Evolutionary conservation across 2,113 vertebrate species (phyloP), one percentile per base, ranked within the genome.

Genomic region (Canis aureus): DNA sequence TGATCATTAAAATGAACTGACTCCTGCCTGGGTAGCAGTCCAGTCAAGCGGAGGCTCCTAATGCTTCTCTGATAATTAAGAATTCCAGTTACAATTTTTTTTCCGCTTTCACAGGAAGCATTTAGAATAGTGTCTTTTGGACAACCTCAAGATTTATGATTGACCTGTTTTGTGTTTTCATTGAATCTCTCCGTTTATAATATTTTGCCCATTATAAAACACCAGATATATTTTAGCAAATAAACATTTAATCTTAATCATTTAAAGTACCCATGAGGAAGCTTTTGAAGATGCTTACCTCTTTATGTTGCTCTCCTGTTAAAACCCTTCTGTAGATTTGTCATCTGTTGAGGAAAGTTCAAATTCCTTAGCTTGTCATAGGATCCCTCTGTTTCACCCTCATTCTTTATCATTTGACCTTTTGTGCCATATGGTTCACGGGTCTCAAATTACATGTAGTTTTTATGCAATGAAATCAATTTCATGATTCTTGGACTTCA

Each of bases 141-240:
- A 32, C 22, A 90, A 53, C 25, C 57, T 22, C 8, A 89, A 51
- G 82, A 96, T 89, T 87, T 71, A 16, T 78, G 32, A 78, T 78
- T 79, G 67, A 79, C 69, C n/a, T 9, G 51, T 87, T 95, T 96
- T 91, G n/a, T 93, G 60, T 96, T 96, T 91, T 88, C 11, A 73
- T 38, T 96, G 79, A 90, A 83, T 67, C 53, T 90, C 9, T 59
- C 1, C 0, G n/a, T 49, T 76, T 82, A 9, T 76, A 38, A 78
- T 79, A 71, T 73, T 93, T 91, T 91, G 10, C 57, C 67, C 81
- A 0, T 91, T 73, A 85, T 25, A 78, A 92, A 59, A 66, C 12
- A 62, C 57, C 10, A 82, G 27, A 27, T 90, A 49, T 95, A 62
- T 51, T 86, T 81, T 95, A 91, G 13, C 67, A 91, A 90, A 69